A percentile compares a stretch with the other conserved stretches of the same genome.
Conservation (phyloP, 2,797 vertebrate genomes). For the Brachymystax lenok region DNA sequence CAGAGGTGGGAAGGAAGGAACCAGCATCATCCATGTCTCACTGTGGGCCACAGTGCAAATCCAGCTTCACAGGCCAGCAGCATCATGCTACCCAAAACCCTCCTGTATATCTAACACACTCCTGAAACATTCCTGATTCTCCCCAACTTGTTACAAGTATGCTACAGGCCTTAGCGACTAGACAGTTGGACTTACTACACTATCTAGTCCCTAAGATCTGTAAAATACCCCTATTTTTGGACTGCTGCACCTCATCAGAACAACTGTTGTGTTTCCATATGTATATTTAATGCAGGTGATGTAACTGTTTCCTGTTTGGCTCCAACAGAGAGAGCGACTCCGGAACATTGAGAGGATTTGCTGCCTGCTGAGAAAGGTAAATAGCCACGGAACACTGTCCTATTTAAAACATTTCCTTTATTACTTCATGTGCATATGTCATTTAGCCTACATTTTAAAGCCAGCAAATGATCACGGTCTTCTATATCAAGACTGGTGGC, state of each 20-base stretch:
- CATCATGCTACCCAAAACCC: neutral
- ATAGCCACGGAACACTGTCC: conserved; percentile 7
- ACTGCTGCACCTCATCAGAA: neutral
- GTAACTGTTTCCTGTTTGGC: conserved; percentile 23
- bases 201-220: neutral
- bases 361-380: conserved; percentile 95
- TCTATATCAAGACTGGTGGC: neutral
- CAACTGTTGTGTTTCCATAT: neutral
- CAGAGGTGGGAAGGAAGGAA: neutral
- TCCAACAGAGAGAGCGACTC: conserved; percentile 87
- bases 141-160: neutral
- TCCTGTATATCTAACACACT: no score
- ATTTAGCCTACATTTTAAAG: neutral
- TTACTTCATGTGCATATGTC: neutral
- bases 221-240: neutral
- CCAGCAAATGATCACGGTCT: neutral
- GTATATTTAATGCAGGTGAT: neutral
- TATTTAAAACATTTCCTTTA: neutral
- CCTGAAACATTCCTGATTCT: no score
- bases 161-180: neutral
- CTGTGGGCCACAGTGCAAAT: neutral
- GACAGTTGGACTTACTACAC: neutral
- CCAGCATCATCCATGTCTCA: neutral
- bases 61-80: neutral
- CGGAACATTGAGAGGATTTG: conserved; percentile 97